Conservation (phyloP, 2,888 invertebrate species). For the Cantharis flavilabris region DNA sequence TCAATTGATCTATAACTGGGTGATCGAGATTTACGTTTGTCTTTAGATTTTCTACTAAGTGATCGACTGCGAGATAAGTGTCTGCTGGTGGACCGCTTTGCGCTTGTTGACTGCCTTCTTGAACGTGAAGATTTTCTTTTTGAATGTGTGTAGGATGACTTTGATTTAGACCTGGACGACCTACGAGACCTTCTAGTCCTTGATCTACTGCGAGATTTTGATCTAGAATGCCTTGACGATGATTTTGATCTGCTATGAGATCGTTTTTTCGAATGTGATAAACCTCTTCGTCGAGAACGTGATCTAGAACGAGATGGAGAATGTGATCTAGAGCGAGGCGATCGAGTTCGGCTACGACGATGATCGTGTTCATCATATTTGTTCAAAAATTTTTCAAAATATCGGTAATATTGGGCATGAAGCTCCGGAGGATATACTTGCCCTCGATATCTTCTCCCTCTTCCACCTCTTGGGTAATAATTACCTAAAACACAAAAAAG, state of each 20-base stretch:
- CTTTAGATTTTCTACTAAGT: constrained; percentile 29
- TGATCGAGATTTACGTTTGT: constrained; percentile 31
- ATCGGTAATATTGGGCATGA: constrained; percentile 60
- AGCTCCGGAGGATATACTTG: constrained; percentile 42
- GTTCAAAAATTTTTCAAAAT: constrained; percentile 65
- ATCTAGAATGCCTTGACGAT: constrained; percentile 34
- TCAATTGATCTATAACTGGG: constrained; percentile 43
- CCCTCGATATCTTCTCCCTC: constrained; percentile 43
- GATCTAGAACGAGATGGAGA: constrained; percentile 41
- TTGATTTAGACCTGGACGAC: constrained; percentile 43
- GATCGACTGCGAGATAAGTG: constrained; percentile 21
- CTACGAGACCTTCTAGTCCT: constrained; percentile 3
- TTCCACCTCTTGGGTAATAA: constrained; percentile 23
- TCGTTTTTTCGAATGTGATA: constrained; percentile 42
- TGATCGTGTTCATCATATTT: constrained; percentile 59
- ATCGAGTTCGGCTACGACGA: constrained; percentile 49
- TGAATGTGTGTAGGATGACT: constrained; percentile 10
- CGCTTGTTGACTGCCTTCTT: background rate
- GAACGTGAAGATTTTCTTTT: constrained; percentile 3
- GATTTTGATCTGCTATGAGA: constrained; percentile 31
- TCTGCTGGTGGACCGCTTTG: background rate
- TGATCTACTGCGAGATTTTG: constrained; percentile 39
- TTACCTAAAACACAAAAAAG: constrained; percentile 16
- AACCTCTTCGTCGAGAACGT: constrained; percentile 28
- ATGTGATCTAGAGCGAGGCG: background rate